Conservation (phyloP, 92 coral and sea anemone species). For the Phenganax subtilis region DNA sequence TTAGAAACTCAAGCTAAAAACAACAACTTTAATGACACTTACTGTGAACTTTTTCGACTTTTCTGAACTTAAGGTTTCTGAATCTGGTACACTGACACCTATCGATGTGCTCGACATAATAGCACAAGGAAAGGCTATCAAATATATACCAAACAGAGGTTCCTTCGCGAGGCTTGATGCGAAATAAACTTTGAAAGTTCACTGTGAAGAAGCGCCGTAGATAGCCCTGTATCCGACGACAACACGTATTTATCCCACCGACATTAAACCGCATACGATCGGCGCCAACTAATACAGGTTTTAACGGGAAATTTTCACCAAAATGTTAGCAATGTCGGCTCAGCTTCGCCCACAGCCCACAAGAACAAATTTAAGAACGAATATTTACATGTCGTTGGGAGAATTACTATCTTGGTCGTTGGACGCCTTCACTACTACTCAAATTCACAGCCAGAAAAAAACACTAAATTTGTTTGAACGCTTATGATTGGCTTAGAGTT, state of each 20-base stretch:
- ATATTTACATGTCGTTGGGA: slow-evolving; percentile 17
- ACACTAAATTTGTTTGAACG: too few relatives aligned
- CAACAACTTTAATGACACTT: slow-evolving; percentile 39
- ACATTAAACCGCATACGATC: slow-evolving; percentile 12
- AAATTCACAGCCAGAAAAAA: too few relatives aligned
- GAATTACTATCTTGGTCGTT: slow-evolving; percentile 1
- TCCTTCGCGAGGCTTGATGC: slow-evolving; percentile 24
- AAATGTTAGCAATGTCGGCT: slow-evolving; percentile 15
- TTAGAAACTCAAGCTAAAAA: not conserved
- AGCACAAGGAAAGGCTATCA: slow-evolving; percentile 8
- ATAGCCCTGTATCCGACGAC: not conserved
- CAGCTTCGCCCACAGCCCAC: slow-evolving; percentile 46
- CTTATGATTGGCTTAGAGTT: too few relatives aligned
- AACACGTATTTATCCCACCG: not conserved
- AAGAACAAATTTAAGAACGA: slow-evolving; percentile 34
- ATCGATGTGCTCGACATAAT: slow-evolving; percentile 52
- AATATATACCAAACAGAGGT: not conserved
- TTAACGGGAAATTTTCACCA: not conserved
- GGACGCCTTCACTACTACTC: not conserved
- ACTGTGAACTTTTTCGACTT: slow-evolving; percentile 99
- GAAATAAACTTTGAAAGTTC: slow-evolving; percentile 7
- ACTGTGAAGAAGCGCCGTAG: not conserved
- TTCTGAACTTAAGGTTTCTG: slow-evolving; percentile 97
- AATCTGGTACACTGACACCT: slow-evolving; percentile 95
- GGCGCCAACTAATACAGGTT: not conserved